These are phyloP conservation scores for Clinocottus analis DNA, from an alignment of 2,113 vertebrate genomes.

Conservation along the genomic window DNA sequence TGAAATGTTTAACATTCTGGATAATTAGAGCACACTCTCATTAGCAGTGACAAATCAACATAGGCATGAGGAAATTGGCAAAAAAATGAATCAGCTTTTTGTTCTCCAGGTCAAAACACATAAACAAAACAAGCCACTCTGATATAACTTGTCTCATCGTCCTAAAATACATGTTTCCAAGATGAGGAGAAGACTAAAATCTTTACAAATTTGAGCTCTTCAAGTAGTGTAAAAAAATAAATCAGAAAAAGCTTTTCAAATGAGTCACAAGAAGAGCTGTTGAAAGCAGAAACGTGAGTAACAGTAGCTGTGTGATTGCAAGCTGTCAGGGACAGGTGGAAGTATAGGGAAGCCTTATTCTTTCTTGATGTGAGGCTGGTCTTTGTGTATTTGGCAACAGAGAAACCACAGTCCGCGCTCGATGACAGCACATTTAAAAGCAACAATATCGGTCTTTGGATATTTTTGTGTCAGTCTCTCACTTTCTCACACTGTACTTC, in stretches of 20 bases:
- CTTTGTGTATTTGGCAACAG: conserved; percentile 32
- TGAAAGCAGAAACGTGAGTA: not conserved
- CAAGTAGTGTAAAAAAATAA: not conserved
- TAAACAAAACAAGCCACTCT: not conserved
- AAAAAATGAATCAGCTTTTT: not conserved
- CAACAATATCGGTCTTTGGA: not conserved
- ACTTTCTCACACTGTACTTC: conserved; percentile 26
- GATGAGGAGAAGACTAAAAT: not conserved
- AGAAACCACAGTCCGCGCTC: conserved; percentile 8
- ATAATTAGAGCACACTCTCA: not conserved
- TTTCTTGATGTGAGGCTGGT: conserved; percentile 2
- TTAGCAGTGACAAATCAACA: not conserved
- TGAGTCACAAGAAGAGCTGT: not conserved
- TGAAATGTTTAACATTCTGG: not conserved
- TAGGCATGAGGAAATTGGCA: not conserved
- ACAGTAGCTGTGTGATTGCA: not conserved
- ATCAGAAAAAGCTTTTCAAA: not conserved
- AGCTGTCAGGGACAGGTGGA: conserved; percentile 1
- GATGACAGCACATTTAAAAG: conserved; percentile 20
- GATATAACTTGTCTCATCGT: not conserved
- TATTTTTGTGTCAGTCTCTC: conserved; percentile 8
- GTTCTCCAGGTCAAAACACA: not conserved
- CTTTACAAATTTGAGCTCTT: not conserved
- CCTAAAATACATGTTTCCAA: not conserved
- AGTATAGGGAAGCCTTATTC: conserved; percentile 8